Conservation (phyloP, 2,797 vertebrate genomes). For the Lepilemur septentrionalis region DNA sequence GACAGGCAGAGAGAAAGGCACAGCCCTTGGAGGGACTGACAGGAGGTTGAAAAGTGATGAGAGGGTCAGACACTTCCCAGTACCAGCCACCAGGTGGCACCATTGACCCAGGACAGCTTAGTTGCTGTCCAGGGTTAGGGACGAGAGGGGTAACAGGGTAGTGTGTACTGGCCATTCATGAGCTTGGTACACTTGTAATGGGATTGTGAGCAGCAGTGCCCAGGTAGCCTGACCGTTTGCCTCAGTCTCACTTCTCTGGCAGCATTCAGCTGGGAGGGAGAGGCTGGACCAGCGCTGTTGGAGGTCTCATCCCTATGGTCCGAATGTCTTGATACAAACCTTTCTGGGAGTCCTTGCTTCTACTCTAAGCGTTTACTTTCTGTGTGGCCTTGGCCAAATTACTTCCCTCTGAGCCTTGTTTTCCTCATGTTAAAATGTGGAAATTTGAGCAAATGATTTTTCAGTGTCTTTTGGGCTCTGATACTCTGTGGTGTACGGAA, state of each 20-base stretch:
- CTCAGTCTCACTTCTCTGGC: neutral
- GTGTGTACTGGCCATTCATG: neutral
- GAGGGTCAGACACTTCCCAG: constrained; percentile 45
- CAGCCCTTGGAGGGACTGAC: neutral
- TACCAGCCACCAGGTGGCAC: constrained; percentile 77
- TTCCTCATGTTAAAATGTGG: neutral
- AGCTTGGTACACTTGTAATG: neutral
- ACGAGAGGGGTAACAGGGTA: constrained; percentile 42
- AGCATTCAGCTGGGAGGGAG: neutral
- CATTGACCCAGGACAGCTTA: constrained; percentile 80
- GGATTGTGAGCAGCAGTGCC: neutral
- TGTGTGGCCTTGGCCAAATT: constrained; percentile 70
- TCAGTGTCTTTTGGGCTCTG: neutral
- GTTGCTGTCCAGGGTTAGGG: constrained; percentile 65
- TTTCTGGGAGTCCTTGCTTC: neutral
- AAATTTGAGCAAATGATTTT: neutral
- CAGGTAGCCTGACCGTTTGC: neutral
- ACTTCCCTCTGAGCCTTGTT: neutral
- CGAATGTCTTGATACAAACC: neutral
- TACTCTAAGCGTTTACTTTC: neutral
- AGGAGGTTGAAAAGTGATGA: neutral
- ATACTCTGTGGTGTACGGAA: neutral
- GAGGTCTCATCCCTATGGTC: neutral
- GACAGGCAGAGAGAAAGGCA: neutral
- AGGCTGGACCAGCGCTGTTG: neutral